Evolutionary conservation across 2,113 vertebrate genomes (phyloP).

Genomic region (Nothobranchius furzeri): DNA sequence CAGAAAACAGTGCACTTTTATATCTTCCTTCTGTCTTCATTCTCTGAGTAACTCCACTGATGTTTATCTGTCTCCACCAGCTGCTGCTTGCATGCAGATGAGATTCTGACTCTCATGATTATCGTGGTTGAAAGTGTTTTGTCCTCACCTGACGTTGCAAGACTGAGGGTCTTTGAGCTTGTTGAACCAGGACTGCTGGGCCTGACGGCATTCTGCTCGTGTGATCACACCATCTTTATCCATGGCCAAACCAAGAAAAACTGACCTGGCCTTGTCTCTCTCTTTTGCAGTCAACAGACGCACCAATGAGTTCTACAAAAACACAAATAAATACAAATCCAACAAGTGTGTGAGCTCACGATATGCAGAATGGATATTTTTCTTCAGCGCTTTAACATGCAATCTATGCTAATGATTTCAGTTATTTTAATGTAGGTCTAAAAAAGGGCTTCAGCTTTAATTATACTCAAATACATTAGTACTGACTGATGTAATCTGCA

Average conservation of each 20-base stretch:
- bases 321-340: slow-evolving; percentile 2
- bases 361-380: background rate
- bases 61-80: background rate
- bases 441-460: slow-evolving; percentile 1
- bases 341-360: slow-evolving; percentile 1
- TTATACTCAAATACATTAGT: slow-evolving; percentile 26
- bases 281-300: slow-evolving; percentile 90
- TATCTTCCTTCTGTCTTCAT: no score
- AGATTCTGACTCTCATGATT: slow-evolving; percentile 6
- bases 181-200: slow-evolving; percentile 88
- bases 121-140: background rate
- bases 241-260: slow-evolving; percentile 83
- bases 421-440: slow-evolving; percentile 11
- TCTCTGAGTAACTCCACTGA: no score
- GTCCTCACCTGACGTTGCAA: slow-evolving; percentile 88
- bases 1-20: no score
- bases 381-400: background rate
- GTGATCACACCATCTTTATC: slow-evolving; percentile 81
- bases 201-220: slow-evolving; percentile 80
- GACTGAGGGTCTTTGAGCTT: slow-evolving; percentile 86
- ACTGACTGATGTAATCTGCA: slow-evolving; percentile 23
- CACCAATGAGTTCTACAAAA: slow-evolving; percentile 86
- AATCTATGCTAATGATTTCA: background rate
- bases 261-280: slow-evolving; percentile 79
- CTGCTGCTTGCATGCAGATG: slow-evolving; percentile 35